A percentile compares a stretch with the other conserved stretches of the same genome.
Evolutionary conservation across 2,797 vertebrate species (phyloP).

Genomic region (Pelochelys cantorii): DNA sequence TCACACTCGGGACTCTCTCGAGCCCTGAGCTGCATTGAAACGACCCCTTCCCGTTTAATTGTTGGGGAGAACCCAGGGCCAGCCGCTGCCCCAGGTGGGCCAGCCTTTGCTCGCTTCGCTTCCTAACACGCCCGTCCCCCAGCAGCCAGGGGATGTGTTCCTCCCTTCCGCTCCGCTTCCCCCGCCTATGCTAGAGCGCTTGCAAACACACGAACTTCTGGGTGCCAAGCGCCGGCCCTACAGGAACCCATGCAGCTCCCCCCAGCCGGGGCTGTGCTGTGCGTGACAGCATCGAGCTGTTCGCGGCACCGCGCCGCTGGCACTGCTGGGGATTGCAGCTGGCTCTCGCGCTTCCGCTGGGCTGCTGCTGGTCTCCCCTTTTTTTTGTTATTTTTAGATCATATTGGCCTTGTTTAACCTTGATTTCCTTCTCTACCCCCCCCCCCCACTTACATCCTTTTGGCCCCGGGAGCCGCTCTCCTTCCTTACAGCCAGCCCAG

Average conservation of each 20-base stretch:
- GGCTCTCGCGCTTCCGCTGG: constrained; percentile 37
- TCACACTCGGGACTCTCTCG: too few species aligned
- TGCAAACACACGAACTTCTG: too few species aligned
- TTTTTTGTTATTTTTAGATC: constrained; percentile 52
- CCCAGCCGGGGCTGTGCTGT: not conserved
- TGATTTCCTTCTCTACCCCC: constrained; percentile 51
- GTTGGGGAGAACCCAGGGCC: too few species aligned
- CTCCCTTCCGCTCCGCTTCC: not conserved
- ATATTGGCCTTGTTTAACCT: constrained; percentile 72
- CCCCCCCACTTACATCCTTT: constrained; percentile 45
- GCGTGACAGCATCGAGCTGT: constrained; percentile 55
- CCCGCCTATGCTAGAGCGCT: too few species aligned
- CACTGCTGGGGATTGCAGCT: constrained; percentile 52
- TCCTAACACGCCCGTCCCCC: not conserved
- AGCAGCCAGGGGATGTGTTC: too few species aligned
- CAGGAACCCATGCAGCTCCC: not conserved
- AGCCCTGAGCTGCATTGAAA: too few species aligned
- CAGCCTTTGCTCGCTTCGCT: not conserved
- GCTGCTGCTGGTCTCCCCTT: constrained; percentile 27
- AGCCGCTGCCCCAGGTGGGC: not conserved
- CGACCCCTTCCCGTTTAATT: too few species aligned
- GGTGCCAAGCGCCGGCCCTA: not conserved
- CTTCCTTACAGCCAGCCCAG: constrained; percentile 17
- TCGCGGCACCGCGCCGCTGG: constrained; percentile 43
- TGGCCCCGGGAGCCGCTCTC: constrained; percentile 32